Evolutionary conservation across 2,797 vertebrate species (phyloP), one percentile per base, ranked within the genome.

Genomic region (Melanotaenia parkinsoni): DNA sequence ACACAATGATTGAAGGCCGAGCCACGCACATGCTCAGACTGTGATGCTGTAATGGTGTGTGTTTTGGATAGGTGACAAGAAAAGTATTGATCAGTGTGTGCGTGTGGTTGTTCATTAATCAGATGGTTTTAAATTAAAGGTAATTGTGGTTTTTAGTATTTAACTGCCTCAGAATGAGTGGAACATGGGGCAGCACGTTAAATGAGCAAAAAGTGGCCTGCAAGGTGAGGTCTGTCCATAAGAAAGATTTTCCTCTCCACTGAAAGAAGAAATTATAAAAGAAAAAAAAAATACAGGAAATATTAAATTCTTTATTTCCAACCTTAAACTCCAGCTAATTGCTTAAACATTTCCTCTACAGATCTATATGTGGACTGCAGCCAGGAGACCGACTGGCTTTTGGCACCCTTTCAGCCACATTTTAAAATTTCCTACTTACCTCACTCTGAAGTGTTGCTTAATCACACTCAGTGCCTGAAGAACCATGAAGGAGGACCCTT

Each of bases 301-400:
- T 79, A 82, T 79, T 72, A 63, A 65, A 18, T 22, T 38, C n/a
- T 58, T 50, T 54, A 38, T 86, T 89, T 77, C 86, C 80, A 82
- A 62, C 72, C 66, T 82, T 87, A 73, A 86, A 85, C 37, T 80
- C 58, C 20, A 60, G 58, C 81, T 88, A 85, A 91, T 88, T 87
- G 79, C 86, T 86, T 83, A 80, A 85, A 91, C 76, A 80, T 91
- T 91, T 92, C 88, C 80, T 87, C 80, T 51, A 64, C 60, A 10
- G 83, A 83, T 88, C 83, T 75, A 73, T 70, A 72, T 3, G 72
- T 61, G 84, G 68, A 79, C 35, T 0, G 1, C 16, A 65, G 84
- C 85, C 81, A 84, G 66, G 63, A 59, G 62, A 74, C 66, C 64
- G 62, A 74, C 66, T 63, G 75, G 56, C 53, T 63, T 82, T 67